These are phyloP conservation scores for Chloropsis hardwickii DNA, from an alignment of 2,113 vertebrate genomes.

Conservation along the genomic window DNA sequence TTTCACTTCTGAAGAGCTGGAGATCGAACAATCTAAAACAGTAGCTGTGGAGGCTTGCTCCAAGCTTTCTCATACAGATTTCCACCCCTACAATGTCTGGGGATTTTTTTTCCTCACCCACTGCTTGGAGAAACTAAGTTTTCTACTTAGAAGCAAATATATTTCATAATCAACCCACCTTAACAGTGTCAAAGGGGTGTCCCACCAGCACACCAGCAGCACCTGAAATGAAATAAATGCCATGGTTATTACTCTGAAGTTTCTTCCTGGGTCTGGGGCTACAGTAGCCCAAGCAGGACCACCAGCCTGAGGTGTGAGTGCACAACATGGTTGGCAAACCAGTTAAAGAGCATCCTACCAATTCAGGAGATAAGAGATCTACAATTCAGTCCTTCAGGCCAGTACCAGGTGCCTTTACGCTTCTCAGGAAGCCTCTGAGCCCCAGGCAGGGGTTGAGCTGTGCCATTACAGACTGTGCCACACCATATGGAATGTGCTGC, in stretches of 20 bases:
- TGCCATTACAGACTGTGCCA: not conserved
- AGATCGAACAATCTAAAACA: not conserved
- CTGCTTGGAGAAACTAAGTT: not conserved
- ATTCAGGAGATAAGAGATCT: not conserved
- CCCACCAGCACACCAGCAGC: constrained; percentile 95
- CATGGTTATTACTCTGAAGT: not conserved
- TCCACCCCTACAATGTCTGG: not conserved
- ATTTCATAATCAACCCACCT: constrained; percentile 78
- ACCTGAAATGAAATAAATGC: constrained; percentile 71
- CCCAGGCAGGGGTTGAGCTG: not conserved
- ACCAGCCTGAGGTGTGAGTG: not conserved
- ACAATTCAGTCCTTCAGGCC: not conserved
- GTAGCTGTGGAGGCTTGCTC: not conserved
- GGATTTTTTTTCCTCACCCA: not conserved
- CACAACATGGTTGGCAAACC: rapidly evolving
- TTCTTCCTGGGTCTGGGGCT: not conserved
- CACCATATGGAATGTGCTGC: rapidly evolving
- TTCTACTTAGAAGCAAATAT: not conserved
- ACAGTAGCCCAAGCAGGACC: not conserved
- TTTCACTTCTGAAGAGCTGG: not conserved
- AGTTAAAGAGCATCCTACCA: not conserved
- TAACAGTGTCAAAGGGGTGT: constrained; percentile 97
- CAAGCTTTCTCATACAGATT: not conserved
- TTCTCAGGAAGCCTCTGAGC: not conserved
- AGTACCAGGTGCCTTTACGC: not conserved